Conservation (phyloP, 2,113 vertebrate species). For the Scatophagus argus region DNA sequence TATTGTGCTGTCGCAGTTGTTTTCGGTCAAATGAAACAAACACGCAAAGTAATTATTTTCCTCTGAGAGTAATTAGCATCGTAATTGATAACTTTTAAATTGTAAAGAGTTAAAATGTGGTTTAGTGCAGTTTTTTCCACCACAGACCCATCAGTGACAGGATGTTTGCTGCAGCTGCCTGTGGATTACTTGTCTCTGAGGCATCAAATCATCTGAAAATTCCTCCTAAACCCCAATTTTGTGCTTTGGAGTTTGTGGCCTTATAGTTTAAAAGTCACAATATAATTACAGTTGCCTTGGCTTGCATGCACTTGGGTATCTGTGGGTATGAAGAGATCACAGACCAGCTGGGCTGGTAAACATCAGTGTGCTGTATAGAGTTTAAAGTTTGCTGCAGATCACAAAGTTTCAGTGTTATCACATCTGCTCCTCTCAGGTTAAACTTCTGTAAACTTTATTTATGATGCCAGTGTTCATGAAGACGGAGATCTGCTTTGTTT, state of each 20-base stretch:
- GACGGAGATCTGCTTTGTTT: not conserved
- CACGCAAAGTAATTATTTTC: no score
- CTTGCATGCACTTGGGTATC: not conserved
- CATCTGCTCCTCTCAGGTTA: not conserved
- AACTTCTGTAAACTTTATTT: not conserved
- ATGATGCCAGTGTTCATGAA: not conserved
- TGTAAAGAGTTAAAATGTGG: not conserved
- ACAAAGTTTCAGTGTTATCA: not conserved
- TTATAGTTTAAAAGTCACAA: not conserved
- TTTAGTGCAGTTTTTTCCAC: not conserved
- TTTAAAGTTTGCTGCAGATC: not conserved
- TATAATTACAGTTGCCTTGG: constrained; percentile 1
- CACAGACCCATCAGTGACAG: not conserved
- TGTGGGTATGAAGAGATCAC: not conserved
- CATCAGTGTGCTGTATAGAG: not conserved
- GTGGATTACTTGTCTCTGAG: not conserved
- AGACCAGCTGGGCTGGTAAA: constrained; percentile 38
- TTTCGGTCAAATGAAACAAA: not conserved
- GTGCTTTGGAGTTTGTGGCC: not conserved
- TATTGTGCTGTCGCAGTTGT: not conserved
- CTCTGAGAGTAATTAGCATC: no score
- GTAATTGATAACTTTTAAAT: not conserved
- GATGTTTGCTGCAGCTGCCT: constrained; percentile 20
- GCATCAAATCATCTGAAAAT: not conserved
- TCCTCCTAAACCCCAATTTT: not conserved